Evolutionary conservation across 2,797 vertebrate species (phyloP).

Genomic region (Siniperca undulata): DNA sequence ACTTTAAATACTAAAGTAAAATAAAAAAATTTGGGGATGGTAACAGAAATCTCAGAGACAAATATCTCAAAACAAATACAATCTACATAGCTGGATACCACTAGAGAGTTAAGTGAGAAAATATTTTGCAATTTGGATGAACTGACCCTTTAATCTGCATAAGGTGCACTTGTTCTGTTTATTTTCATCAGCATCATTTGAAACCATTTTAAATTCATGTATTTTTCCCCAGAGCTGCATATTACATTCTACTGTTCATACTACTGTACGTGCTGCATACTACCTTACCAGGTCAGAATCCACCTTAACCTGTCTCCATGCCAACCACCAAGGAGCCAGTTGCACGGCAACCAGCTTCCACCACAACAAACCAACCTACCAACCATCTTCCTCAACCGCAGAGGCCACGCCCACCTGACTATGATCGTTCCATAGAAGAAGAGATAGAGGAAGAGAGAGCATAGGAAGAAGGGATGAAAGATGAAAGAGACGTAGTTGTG

Average conservation of each 20-base stretch:
- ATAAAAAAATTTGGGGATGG: neutral
- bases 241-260: constrained; percentile 78
- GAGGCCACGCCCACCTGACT: constrained; percentile 79
- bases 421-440: constrained; percentile 75
- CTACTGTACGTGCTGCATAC: constrained; percentile 81
- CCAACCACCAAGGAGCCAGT: constrained; percentile 84
- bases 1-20: neutral
- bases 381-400: constrained; percentile 83
- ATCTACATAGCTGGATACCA: neutral
- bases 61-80: neutral
- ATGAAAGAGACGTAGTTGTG: constrained; percentile 78
- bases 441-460: constrained; percentile 67
- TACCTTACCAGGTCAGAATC: constrained; percentile 83
- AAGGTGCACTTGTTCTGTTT: constrained; percentile 15
- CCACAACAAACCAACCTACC: constrained; percentile 79
- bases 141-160: constrained; percentile 47
- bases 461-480: constrained; percentile 68
- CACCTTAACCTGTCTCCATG: constrained; percentile 90
- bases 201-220: constrained; percentile 52
- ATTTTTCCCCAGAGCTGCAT: constrained; percentile 76
- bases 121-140: neutral
- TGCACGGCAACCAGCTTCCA: constrained; percentile 83
- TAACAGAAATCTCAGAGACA: constrained; percentile 16
- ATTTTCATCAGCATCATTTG: neutral
- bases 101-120: neutral